Evolutionary conservation across 1,140 invertebrate species (phyloP).

Genomic region (Helicoverpa zea): DNA sequence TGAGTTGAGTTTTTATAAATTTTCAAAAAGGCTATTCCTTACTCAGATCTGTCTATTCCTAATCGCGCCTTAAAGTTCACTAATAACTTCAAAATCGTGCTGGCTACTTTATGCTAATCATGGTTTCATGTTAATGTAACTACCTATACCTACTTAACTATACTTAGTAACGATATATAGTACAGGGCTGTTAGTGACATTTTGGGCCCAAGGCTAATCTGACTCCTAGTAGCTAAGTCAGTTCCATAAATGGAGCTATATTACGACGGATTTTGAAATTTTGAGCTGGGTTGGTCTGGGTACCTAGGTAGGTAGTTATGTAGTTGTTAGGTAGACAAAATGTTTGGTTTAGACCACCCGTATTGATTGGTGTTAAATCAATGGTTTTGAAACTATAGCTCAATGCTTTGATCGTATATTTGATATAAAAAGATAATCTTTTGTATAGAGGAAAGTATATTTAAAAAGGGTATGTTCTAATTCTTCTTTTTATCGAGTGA

Average conservation of each 20-base stretch:
- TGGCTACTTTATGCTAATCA: conserved; percentile 12
- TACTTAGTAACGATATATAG: too few species aligned
- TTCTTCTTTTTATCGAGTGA: too few species aligned
- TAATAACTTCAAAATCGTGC: conserved; percentile 3
- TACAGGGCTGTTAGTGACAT: conserved; percentile 24
- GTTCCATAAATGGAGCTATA: conserved; percentile 25
- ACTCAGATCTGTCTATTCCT: too few species aligned
- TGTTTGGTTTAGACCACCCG: conserved; percentile 1
- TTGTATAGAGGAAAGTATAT: too few species aligned
- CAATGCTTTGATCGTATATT: too few species aligned
- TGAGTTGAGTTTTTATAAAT: too few species aligned
- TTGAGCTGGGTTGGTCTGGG: not conserved
- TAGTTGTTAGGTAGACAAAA: not conserved
- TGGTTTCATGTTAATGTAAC: not conserved
- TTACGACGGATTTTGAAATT: conserved; percentile 33
- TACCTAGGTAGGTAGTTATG: not conserved
- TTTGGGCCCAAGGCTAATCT: conserved; percentile 39
- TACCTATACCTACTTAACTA: not conserved
- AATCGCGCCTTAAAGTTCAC: too few species aligned
- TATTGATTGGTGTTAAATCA: not conserved
- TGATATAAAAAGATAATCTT: too few species aligned
- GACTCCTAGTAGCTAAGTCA: conserved; percentile 16
- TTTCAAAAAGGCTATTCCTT: too few species aligned
- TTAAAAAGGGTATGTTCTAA: too few species aligned
- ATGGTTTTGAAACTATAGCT: not conserved